Conservation (phyloP, 1,140 invertebrate species). For the Leptinotarsa undecemlineata region DNA sequence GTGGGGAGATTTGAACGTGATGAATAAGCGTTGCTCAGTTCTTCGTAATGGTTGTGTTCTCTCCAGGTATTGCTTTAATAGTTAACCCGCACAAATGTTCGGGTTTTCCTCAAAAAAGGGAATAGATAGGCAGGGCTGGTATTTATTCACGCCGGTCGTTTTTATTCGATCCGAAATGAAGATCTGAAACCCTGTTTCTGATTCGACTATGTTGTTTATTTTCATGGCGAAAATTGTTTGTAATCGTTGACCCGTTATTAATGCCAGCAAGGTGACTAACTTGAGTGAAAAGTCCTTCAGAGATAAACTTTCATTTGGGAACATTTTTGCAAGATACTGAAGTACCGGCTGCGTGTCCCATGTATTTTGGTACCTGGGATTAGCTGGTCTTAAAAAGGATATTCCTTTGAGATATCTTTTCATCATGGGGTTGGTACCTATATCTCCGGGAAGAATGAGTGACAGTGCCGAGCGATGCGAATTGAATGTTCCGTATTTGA, state of each 20-base stretch:
- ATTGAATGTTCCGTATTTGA: slow-evolving; percentile 15
- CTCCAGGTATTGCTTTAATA: not conserved
- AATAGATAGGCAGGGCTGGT: not conserved
- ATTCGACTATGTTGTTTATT: not conserved
- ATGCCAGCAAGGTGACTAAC: slow-evolving; percentile 29
- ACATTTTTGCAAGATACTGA: slow-evolving; percentile 18
- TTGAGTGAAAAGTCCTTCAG: slow-evolving; percentile 25
- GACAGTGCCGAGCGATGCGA: slow-evolving; percentile 21
- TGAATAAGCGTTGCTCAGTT: no score
- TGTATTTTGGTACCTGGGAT: slow-evolving; percentile 40
- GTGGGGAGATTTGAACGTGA: slow-evolving; percentile 24
- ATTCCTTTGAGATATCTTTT: slow-evolving; percentile 46
- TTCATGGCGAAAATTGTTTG: slow-evolving; percentile 15
- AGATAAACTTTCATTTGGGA: not conserved
- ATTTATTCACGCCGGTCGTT: not conserved
- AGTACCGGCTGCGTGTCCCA: slow-evolving; percentile 40
- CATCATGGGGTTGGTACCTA: slow-evolving; percentile 23
- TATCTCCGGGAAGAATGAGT: slow-evolving; percentile 22
- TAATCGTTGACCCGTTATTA: slow-evolving; percentile 34
- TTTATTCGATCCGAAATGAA: slow-evolving; percentile 2
- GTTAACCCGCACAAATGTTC: slow-evolving; percentile 16
- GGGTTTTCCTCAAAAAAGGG: slow-evolving; percentile 12
- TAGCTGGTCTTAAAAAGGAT: slow-evolving; percentile 33
- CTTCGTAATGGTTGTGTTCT: slow-evolving; percentile 14
- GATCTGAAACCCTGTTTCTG: not conserved